Evolutionary conservation across 2,888 invertebrate species (phyloP), one percentile per base, ranked within the genome.

Genomic region (Pyrgus malvae): DNA sequence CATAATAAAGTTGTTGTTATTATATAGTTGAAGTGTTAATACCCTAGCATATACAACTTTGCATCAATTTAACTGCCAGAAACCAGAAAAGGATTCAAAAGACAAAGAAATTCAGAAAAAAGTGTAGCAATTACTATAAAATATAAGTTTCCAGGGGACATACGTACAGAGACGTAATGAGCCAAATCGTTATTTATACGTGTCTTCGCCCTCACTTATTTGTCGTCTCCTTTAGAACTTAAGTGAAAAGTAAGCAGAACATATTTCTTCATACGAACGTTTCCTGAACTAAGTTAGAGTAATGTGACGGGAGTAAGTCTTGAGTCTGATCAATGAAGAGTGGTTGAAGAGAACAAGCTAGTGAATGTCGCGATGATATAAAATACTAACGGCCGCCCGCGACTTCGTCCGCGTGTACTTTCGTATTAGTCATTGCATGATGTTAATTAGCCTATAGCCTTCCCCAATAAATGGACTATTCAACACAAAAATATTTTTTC

Each of bases 221-320:
- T 51, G 37, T 51, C 50, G 42, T 44, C 37, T 42, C 11, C 51
- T 51, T 51, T 51, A 51, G 51, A 51, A 51, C 51, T 51, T 51
- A 51, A 51, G 44, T 45, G 51, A 51, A 51, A 51, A 51, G 51
- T 51, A 51, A 51, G 51, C 51, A 51, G 51, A 51, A 51, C 51
- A 51, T 51, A 51, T 51, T 51, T 51, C 51, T 51, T 51, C 37
- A 51, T 51, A 45, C 37, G 16, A 51, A 44, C 51, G 37, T 51
- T 51, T 51, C 44, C 44, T 37, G 51, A 27, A 29, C 51, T 51
- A 51, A 51, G 44, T 51, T 51, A 29, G 37, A 51, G 51, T 51
- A 51, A 51, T 51, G 51, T 14, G 44, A 37, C 51, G 19, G 3
- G 23, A 37, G 11, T 21, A 17, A 35, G 35, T 25, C 5, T 27